Percentiles rank a stretch among this genome's conserved stretches.
These are phyloP conservation scores for Pipistrellus pygmaeus DNA, from an alignment of 2,797 vertebrate genomes.

Conservation along the genomic window DNA sequence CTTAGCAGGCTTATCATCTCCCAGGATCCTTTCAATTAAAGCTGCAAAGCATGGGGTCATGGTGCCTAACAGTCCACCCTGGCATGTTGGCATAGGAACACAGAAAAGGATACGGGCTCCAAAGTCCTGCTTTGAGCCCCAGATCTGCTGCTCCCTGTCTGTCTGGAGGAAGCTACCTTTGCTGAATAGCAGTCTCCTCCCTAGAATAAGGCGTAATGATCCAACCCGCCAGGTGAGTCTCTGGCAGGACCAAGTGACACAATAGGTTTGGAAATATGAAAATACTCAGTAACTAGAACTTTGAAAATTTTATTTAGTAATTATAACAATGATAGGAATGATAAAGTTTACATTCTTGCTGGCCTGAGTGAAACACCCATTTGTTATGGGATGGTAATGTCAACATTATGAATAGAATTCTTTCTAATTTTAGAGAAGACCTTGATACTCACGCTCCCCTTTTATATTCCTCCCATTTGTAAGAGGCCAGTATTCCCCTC, in stretches of 20 bases:
- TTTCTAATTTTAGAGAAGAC: background rate
- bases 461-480: background rate
- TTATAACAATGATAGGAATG: background rate
- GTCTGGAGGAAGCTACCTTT: background rate
- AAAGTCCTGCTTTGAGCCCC: background rate
- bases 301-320: constrained; percentile 17
- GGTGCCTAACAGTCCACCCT: background rate
- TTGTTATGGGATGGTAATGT: background rate
- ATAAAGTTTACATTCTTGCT: background rate
- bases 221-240: background rate
- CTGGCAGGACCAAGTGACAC: background rate
- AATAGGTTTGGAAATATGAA: background rate
- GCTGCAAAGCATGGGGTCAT: background rate
- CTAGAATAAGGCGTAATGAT: background rate
- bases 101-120: background rate
- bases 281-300: background rate
- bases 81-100: background rate
- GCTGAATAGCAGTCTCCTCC: background rate
- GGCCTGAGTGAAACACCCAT: background rate
- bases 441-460: background rate
- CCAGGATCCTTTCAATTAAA: background rate
- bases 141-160: fast-evolving
- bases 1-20: constrained; percentile 20
- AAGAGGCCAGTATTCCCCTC: background rate
- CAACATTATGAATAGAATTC: background rate